These are phyloP conservation scores for Choristoneura fumiferana DNA, from an alignment of 1,140 invertebrate genomes.

Conservation along the genomic window DNA sequence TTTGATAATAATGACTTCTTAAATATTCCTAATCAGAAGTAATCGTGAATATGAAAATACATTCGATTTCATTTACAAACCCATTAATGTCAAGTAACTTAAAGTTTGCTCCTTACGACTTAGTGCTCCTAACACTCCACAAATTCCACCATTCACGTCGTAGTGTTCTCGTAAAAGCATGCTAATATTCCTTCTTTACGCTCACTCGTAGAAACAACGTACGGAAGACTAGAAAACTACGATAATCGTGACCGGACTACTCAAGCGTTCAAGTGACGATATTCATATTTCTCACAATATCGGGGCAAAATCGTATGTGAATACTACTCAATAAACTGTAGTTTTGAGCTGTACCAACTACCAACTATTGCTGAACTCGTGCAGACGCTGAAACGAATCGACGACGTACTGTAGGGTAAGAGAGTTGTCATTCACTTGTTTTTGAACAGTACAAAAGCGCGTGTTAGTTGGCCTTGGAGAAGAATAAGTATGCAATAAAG, in stretches of 20 bases:
- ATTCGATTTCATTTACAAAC: too few relatives aligned
- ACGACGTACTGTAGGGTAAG: neutral
- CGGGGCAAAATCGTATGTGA: constrained; percentile 29
- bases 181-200: too few relatives aligned
- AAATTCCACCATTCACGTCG: too few relatives aligned
- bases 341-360: neutral
- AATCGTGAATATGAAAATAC: too few relatives aligned
- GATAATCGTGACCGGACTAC: constrained; percentile 34
- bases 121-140: too few relatives aligned
- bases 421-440: neutral
- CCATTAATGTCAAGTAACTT: too few relatives aligned
- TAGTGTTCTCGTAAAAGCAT: too few relatives aligned
- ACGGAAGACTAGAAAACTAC: constrained; percentile 19
- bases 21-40: too few relatives aligned
- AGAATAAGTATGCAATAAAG: constrained; percentile 38
- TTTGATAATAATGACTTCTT: too few relatives aligned
- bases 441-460: constrained; percentile 1
- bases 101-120: too few relatives aligned
- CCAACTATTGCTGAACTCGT: neutral
- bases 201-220: too few relatives aligned
- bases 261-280: constrained; percentile 29
- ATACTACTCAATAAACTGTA: constrained; percentile 14
- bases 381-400: neutral
- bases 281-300: constrained; percentile 42
- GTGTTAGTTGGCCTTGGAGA: constrained; percentile 22